Evolutionary conservation across 2,113 vertebrate species (phyloP).

Genomic region (Sorex fumeus): DNA sequence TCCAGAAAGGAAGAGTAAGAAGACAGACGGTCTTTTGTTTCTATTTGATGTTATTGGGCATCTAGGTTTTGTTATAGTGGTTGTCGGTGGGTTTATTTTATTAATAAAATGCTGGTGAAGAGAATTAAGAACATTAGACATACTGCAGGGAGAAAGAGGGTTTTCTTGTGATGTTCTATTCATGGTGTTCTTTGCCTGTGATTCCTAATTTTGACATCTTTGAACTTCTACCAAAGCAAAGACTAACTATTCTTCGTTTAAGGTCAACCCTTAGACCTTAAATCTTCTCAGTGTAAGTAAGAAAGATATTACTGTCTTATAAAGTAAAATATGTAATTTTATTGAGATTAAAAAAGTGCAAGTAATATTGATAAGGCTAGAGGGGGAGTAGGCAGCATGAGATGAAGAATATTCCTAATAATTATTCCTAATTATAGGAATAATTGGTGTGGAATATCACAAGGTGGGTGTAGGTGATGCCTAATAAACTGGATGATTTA

Average conservation of each 20-base stretch:
- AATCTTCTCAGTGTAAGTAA: not conserved
- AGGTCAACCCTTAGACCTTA: not conserved
- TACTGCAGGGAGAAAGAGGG: not conserved
- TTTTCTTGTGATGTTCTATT: accelerated
- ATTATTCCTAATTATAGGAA: too few species aligned
- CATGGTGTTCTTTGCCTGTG: not conserved
- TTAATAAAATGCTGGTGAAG: not conserved
- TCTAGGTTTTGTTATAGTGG: not conserved
- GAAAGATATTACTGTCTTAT: too few species aligned
- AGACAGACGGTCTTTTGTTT: not conserved
- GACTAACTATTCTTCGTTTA: not conserved
- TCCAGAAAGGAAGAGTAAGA: not conserved
- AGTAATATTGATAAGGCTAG: too few species aligned
- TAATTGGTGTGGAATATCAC: too few species aligned
- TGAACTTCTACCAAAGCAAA: not conserved
- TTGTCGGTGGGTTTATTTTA: not conserved
- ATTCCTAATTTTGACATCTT: not conserved
- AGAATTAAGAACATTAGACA: accelerated
- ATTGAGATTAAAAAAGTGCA: too few species aligned
- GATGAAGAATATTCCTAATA: too few species aligned
- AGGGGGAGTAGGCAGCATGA: too few species aligned
- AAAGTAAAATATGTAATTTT: too few species aligned
- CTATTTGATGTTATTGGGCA: not conserved
- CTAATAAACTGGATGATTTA: too few species aligned
- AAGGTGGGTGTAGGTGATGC: too few species aligned